Evolutionary conservation across 2,888 invertebrate genomes (phyloP), one percentile per base, ranked within the genome.

Genomic region (Escarpia spicata): DNA sequence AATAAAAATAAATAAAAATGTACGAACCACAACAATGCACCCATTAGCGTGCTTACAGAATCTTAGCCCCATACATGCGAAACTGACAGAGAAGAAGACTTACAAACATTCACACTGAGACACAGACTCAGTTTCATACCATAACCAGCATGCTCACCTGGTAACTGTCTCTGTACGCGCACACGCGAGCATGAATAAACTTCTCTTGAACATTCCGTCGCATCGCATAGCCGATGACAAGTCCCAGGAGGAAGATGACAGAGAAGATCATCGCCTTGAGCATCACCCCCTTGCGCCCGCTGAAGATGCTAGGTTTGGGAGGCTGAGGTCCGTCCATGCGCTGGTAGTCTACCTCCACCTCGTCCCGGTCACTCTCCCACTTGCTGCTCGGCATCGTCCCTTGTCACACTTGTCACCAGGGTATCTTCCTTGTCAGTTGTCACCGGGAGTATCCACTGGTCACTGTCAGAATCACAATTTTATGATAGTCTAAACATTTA

Each of bases 321-420:
- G 75, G 75, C 26, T 44, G 31, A 44, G 91, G 90, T 60, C 92
- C 93, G 89, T 93, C 94, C 90, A 94, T 75, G 90, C 92, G 92
- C 92, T 94, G 94, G 93, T 94, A 94, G 89, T 94, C 94, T 91
- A 94, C 94, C 44, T 93, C 94, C 43, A 94, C 93, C 92, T 94
- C 94, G n/a, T 94, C 94, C 90, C 93, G 93, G 92, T 94, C 94
- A 19, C 93, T 91, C 90, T 94, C 94, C 93, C 94, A 94, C 92
- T 94, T 94, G 37, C 93, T 94, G 93, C 93, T 94, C 43, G 94
- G 93, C 93, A 94, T 93, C 45, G 92, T 37, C 10, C 15, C 43
- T 37, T 93, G 93, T 43, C 93, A 93, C 89, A 94, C 92, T 15
- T 93, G 94, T 31, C 93, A 92, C 6, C 12, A 15, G 4, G 52